These are phyloP conservation scores for Odocoileus hemionus DNA, from an alignment of 2,113 vertebrate species.

Conservation along the genomic window DNA sequence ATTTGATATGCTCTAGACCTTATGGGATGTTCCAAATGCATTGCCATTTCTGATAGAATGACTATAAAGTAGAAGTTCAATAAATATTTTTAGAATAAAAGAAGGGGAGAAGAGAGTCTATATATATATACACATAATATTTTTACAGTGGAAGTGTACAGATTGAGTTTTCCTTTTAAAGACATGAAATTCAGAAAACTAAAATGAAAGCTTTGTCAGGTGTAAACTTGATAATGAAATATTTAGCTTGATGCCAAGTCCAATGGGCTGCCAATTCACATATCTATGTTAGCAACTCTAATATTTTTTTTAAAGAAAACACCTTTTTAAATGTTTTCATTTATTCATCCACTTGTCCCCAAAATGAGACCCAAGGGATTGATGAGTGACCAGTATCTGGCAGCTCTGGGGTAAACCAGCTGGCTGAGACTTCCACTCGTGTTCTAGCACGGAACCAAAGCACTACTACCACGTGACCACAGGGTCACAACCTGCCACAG, in stretches of 20 bases:
- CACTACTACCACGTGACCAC: not conserved
- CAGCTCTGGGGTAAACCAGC: not conserved
- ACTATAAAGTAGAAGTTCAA: not conserved
- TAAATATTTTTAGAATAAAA: slow-evolving; percentile 26
- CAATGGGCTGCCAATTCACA: slow-evolving; percentile 29
- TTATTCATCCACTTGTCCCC: slow-evolving; percentile 25
- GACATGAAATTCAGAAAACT: slow-evolving; percentile 19
- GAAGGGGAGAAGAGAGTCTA: not conserved
- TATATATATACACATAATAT: not conserved
- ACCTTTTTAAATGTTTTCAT: slow-evolving; percentile 37
- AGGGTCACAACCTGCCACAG: not conserved
- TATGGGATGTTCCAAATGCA: not conserved
- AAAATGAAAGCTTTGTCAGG: slow-evolving; percentile 53
- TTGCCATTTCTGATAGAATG: not conserved
- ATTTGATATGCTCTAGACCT: not conserved
- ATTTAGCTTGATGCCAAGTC: slow-evolving; percentile 25
- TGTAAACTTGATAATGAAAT: slow-evolving; percentile 51
- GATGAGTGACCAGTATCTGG: slow-evolving; percentile 5
- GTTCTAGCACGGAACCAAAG: not conserved
- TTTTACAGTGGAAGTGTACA: slow-evolving; percentile 28
- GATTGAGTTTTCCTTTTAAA: slow-evolving; percentile 40
- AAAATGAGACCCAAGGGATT: not conserved
- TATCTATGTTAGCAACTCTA: slow-evolving; percentile 33
- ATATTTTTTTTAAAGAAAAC: not conserved
- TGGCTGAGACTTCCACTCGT: not conserved